Conservation (phyloP, 1,140 invertebrate genomes). For the Apis cerana region DNA sequence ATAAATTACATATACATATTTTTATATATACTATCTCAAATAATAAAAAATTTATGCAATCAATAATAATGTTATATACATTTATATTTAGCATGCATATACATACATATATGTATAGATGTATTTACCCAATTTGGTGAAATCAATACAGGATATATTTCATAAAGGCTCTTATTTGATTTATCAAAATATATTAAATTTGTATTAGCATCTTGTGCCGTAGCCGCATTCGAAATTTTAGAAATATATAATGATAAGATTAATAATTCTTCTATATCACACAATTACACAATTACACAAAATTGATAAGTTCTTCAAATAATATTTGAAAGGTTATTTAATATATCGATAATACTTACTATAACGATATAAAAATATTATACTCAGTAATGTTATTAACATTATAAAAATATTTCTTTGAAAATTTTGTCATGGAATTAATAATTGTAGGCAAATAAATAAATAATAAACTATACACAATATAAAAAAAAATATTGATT, state of each 20-base stretch:
- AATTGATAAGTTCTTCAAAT: not conserved
- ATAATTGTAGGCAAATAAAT: not conserved
- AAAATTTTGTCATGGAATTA: not conserved
- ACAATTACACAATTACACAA: not conserved
- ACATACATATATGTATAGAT: not conserved
- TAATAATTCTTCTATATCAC: not conserved
- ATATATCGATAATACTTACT: not conserved
- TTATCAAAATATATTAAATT: conserved; percentile 7
- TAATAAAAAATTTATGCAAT: not conserved
- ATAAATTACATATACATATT: not conserved
- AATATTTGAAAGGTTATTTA: not conserved
- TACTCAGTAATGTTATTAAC: not conserved
- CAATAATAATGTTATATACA: not conserved
- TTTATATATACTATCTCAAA: not conserved
- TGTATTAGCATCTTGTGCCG: not conserved
- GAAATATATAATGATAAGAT: not conserved
- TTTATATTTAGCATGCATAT: not conserved
- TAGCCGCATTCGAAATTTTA: not conserved
- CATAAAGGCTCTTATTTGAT: not conserved
- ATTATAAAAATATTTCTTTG: not conserved
- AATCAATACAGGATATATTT: conserved; percentile 27
- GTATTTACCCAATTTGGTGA: conserved; percentile 18
- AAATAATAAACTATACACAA: no score
- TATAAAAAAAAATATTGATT: not conserved
- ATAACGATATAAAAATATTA: not conserved